A percentile compares a stretch with the other conserved stretches of the same genome.
Conservation (phyloP, 2,888 invertebrate genomes). For the Ditylenchus weischeri region DNA sequence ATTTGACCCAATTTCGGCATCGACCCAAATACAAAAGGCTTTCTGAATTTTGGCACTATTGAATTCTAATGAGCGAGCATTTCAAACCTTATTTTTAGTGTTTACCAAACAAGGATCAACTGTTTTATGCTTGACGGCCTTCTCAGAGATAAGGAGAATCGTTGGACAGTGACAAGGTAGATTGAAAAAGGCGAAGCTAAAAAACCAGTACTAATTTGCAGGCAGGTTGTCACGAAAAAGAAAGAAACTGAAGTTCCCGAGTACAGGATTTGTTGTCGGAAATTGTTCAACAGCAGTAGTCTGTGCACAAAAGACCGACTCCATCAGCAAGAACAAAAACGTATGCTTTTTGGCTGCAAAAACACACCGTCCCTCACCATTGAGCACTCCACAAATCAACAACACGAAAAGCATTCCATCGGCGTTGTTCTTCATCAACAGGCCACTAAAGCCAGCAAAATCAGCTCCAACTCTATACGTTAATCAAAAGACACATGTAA, state of each 20-base stretch:
- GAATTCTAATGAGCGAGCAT: too few species aligned
- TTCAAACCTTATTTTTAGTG: constrained; percentile 1
- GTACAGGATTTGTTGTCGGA: neutral
- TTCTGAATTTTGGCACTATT: too few species aligned
- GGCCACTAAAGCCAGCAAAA: neutral
- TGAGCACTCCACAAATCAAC: constrained; percentile 7
- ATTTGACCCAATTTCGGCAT: too few species aligned
- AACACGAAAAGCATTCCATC: constrained; percentile 11
- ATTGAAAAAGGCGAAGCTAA: constrained; percentile 10
- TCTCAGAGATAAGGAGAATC: constrained; percentile 36
- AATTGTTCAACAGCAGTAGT: constrained; percentile 13
- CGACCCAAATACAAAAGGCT: too few species aligned
- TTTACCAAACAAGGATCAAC: constrained; percentile 39
- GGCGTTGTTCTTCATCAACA: neutral
- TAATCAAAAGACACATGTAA: too few species aligned
- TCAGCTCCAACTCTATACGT: too few species aligned
- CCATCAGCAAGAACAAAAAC: constrained; percentile 19
- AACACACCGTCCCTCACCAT: constrained; percentile 23
- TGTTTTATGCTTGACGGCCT: constrained; percentile 58
- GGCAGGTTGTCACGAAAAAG: constrained; percentile 58
- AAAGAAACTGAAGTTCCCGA: constrained; percentile 57
- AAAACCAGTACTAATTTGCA: constrained; percentile 35
- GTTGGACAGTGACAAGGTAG: neutral
- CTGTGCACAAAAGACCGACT: neutral
- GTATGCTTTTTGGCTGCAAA: constrained; percentile 36